A percentile compares a stretch with the other conserved stretches of the same genome.
Evolutionary conservation across 2,888 invertebrate species (phyloP).

Genomic region (Diabrotica balteata): DNA sequence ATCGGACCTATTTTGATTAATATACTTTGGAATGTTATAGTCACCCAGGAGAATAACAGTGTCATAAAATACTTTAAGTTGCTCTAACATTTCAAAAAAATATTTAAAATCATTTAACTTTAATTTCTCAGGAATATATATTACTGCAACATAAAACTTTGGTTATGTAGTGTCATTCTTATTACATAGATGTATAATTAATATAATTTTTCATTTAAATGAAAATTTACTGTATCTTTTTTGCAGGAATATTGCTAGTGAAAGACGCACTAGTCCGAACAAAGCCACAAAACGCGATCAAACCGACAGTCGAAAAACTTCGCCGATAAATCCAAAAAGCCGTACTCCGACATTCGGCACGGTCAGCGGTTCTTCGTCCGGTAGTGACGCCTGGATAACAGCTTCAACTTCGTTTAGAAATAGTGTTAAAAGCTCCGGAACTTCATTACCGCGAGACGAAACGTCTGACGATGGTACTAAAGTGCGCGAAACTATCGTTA

Average conservation of each 20-base stretch:
- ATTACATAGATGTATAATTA: no score
- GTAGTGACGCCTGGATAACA: slow-evolving; percentile 65
- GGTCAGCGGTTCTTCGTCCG: slow-evolving; percentile 60
- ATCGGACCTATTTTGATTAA: no score
- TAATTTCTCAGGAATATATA: no score
- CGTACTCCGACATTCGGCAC: slow-evolving; percentile 33
- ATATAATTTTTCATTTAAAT: no score
- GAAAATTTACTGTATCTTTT: no score
- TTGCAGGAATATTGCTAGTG: slow-evolving; percentile 14
- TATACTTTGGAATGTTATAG: no score
- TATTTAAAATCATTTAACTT: no score
- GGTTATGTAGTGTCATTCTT: no score
- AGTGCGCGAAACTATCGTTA: slow-evolving; percentile 58
- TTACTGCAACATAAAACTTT: no score
- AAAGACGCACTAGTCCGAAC: slow-evolving; percentile 46
- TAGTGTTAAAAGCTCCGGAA: slow-evolving; percentile 61
- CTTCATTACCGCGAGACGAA: slow-evolving; percentile 64
- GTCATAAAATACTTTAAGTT: no score
- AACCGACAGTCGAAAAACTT: slow-evolving; percentile 36
- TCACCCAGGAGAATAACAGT: no score
- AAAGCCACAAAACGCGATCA: slow-evolving; percentile 35
- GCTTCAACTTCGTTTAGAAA: slow-evolving; percentile 62
- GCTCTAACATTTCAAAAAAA: no score
- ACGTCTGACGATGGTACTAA: slow-evolving; percentile 40
- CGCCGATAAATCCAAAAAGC: slow-evolving; percentile 47